A percentile compares a stretch with the other conserved stretches of the same genome.
phyloP scores from a whole-genome alignment of 2,113 vertebrate species.

The Pundamilia nyererei region DNA sequence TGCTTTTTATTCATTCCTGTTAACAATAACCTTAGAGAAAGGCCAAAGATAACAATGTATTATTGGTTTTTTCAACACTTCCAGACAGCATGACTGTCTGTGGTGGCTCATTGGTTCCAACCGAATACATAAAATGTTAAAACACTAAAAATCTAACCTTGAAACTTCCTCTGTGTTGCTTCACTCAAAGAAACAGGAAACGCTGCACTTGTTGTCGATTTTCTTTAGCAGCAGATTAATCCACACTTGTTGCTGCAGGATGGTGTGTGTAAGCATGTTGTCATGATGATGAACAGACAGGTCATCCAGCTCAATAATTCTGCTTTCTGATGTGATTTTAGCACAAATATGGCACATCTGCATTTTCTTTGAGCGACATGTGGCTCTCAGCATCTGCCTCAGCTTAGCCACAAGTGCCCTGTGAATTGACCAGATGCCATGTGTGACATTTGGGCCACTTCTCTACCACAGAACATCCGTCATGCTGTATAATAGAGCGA shows the following conservation, averaged over 20 bases:
- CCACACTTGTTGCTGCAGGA: accelerated
- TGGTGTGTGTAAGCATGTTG: not conserved
- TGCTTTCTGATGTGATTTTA: not conserved
- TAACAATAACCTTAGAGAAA: accelerated
- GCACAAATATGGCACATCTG: not conserved
- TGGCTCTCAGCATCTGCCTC: not conserved
- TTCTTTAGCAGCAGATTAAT: not conserved
- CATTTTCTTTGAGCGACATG: accelerated
- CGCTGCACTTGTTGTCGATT: not conserved
- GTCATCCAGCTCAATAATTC: not conserved
- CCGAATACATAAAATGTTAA: accelerated
- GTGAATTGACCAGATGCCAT: accelerated
- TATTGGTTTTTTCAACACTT: not conserved
- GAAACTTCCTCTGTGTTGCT: not conserved
- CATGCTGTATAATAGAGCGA: not conserved
- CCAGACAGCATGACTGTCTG: accelerated
- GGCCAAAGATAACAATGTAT: accelerated
- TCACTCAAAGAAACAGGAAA: not conserved
- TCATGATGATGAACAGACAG: not conserved
- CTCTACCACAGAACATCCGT: not conserved
- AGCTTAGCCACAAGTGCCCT: accelerated
- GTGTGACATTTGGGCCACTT: accelerated
- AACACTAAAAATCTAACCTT: accelerated
- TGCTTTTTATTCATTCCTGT: not conserved
- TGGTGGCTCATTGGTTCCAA: not conserved